phyloP scores from a whole-genome alignment of 30 jellyfish, hydroid and myxozoan genomes.

The Cassiopea andromeda region DNA sequence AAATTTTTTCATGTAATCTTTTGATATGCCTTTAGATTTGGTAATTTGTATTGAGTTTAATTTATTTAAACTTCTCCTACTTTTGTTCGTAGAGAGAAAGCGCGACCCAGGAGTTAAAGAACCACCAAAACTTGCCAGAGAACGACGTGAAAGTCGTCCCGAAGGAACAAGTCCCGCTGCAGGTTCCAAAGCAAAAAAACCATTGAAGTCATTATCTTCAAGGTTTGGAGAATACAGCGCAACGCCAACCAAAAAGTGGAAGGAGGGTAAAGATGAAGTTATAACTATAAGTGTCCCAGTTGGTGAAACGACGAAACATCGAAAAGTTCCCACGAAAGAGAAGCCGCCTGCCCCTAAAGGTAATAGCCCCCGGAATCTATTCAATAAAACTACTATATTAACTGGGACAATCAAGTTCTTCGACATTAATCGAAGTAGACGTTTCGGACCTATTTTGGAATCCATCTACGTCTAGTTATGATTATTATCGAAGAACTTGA shows the following conservation, averaged over 20 bases:
- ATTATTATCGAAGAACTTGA: no score
- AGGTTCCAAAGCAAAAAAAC: neutral
- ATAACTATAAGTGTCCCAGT: conserved; percentile 54
- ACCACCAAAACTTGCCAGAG: neutral
- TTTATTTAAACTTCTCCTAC: neutral
- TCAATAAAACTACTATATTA: no score
- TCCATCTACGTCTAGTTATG: no score
- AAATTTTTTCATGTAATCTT: no score
- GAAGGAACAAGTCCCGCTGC: neutral
- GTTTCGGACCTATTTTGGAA: no score
- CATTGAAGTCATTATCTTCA: conserved; percentile 30
- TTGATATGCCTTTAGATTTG: no score
- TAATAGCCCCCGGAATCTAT: neutral
- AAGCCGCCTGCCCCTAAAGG: conserved; percentile 29
- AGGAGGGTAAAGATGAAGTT: conserved; percentile 31
- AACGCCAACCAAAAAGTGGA: conserved; percentile 34
- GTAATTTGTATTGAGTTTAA: no score
- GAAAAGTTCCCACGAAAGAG: conserved; percentile 12
- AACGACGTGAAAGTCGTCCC: neutral
- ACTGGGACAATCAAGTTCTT: no score
- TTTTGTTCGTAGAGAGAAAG: neutral
- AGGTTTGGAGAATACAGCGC: conserved; percentile 47
- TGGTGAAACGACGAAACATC: neutral
- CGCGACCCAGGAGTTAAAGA: conserved; percentile 1
- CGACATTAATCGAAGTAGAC: no score